Evolutionary conservation across 2,888 invertebrate species (phyloP).

Genomic region (Orchesellides sinensis): DNA sequence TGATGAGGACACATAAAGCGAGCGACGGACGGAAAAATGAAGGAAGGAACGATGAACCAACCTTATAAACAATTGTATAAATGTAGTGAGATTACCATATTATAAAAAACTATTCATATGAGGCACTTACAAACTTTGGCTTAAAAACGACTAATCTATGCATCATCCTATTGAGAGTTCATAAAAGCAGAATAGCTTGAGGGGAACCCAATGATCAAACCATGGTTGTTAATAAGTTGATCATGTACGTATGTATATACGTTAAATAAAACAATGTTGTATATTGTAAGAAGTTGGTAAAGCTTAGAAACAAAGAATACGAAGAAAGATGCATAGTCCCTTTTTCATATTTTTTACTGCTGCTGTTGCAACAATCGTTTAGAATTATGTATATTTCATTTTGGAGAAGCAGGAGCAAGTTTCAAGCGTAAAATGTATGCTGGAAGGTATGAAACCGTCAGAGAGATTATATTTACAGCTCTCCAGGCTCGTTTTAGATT

Average conservation of each 20-base stretch:
- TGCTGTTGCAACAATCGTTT: too few species aligned
- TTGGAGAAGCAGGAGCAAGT: constrained; percentile 9
- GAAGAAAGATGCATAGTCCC: too few species aligned
- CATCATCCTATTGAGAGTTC: not conserved
- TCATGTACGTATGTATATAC: too few species aligned
- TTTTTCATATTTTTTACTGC: too few species aligned
- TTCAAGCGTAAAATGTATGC: constrained; percentile 59
- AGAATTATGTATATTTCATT: too few species aligned
- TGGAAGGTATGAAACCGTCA: constrained; percentile 63
- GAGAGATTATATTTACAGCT: constrained; percentile 55
- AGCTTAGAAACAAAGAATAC: too few species aligned
- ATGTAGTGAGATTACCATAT: too few species aligned
- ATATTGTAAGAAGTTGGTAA: too few species aligned
- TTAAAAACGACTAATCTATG: too few species aligned
- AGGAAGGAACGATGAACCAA: too few species aligned
- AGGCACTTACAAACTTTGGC: too few species aligned
- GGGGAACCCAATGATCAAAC: constrained; percentile 9
- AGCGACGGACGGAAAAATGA: constrained; percentile 16
- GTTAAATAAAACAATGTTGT: constrained; percentile 6
- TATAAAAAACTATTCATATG: too few species aligned
- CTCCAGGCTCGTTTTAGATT: constrained; percentile 46
- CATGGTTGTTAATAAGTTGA: not conserved
- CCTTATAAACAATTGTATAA: not conserved
- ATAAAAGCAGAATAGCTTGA: not conserved
- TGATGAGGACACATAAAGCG: constrained; percentile 47